phyloP scores from a whole-genome alignment of 2,797 vertebrate genomes.

The Scleropages formosus region DNA sequence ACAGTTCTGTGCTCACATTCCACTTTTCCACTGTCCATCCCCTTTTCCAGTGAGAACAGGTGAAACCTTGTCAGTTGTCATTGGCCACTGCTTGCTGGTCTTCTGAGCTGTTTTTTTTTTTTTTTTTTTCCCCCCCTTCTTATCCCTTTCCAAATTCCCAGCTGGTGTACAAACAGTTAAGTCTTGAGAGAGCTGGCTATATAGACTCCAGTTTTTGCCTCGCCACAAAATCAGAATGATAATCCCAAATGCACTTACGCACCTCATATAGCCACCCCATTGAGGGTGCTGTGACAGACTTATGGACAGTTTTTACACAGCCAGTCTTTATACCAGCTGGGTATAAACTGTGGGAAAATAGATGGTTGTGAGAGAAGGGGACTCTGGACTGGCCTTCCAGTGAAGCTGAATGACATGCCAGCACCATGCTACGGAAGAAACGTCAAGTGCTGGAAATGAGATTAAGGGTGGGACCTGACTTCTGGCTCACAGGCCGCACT shows the following conservation, averaged over 20 bases:
- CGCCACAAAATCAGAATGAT: not conserved
- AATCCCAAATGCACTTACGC: constrained; percentile 4
- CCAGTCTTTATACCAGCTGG: not conserved
- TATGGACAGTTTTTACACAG: not conserved
- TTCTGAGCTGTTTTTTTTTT: constrained; percentile 1
- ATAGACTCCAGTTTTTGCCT: not conserved
- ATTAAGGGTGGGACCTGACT: not conserved
- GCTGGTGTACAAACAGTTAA: not conserved
- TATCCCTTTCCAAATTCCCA: constrained; percentile 35
- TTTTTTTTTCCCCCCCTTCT: too few relatives aligned
- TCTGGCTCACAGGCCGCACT: constrained; percentile 7
- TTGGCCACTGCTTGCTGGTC: not conserved
- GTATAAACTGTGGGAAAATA: not conserved
- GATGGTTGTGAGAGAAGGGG: too few relatives aligned
- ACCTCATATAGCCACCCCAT: not conserved
- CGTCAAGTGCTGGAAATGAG: constrained; percentile 1
- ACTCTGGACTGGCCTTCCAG: not conserved
- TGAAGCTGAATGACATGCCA: not conserved
- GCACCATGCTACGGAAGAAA: not conserved
- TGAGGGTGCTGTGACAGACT: not conserved
- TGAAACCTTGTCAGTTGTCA: not conserved
- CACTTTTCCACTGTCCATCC: not conserved
- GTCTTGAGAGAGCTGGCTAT: too few relatives aligned
- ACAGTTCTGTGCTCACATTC: not conserved
- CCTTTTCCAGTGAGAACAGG: not conserved